Evolutionary conservation across 1,140 invertebrate species (phyloP), one percentile per base, ranked within the genome.

Genomic region (Tenebrio molitor): DNA sequence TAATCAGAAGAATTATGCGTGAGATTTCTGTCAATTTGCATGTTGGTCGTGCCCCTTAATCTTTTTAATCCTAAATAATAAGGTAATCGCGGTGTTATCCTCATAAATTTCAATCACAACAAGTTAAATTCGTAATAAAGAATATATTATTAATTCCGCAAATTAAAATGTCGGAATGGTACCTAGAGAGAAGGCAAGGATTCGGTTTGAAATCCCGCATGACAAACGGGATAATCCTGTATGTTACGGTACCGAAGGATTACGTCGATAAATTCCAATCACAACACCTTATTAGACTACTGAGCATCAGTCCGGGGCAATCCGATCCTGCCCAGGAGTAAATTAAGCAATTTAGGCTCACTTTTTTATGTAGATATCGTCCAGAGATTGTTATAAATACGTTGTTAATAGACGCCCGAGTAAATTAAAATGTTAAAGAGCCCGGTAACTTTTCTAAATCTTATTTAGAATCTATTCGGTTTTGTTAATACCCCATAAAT

Each of bases 401-500:
- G 21, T 58, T 58, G 50, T 58, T 58, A 58, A 58, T 58, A 58
- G 50, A 58, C 50, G 50, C 23, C 50, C 50, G 12, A 58, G 50
- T 58, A 58, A 58, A 58, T 58, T 58, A 58, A 58, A 58, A 58
- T 58, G 50, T 58, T 58, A 58, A 58, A 29, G 50, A 58, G 50
- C 12, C 44, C 50, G 29, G 50, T 58, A 58, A 58, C 21, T 25
- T 58, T 25, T 58, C 50, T 58, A 58, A 58, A 58, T 58, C 50
- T 58, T 33, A 58, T 58, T 58, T 58, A 58, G 50, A 58, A 58
- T 58, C 50, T 58, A 58, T 58, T 58, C 50, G 50, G 21, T 58
- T 58, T 14, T 29, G 50, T 58, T 58, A 58, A 58, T 58, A 66
- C 34, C 42, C 64, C 16, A 66, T 66, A 66, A 66, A 66, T 66